These are phyloP conservation scores for Nymphalis urticae DNA, from an alignment of 2,888 invertebrate species.

Conservation along the genomic window DNA sequence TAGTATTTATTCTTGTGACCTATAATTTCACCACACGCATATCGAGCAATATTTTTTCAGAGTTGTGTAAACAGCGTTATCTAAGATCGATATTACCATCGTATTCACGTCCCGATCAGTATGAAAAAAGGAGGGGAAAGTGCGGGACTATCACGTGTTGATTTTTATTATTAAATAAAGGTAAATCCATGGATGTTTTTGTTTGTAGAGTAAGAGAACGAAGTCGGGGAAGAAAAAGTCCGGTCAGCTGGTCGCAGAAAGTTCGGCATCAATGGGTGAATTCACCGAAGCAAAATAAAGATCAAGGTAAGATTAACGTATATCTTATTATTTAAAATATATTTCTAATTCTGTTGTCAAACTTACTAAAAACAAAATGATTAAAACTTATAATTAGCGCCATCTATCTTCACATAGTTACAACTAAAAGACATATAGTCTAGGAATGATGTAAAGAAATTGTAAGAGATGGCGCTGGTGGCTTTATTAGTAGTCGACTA, in stretches of 20 bases:
- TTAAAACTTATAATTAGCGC: conserved; percentile 44
- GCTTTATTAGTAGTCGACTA: background rate
- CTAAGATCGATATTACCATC: conserved; percentile 52
- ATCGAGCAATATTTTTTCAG: conserved; percentile 52
- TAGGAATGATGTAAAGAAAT: background rate
- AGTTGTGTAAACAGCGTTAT: conserved; percentile 69
- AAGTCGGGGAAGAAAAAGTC: conserved; percentile 77
- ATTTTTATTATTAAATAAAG: background rate
- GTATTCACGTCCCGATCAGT: conserved; percentile 50
- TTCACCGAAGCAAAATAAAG: conserved; percentile 66
- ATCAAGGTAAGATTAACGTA: conserved; percentile 57
- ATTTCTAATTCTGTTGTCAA: background rate
- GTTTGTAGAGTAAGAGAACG: conserved; percentile 79
- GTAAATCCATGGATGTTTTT: conserved; percentile 47
- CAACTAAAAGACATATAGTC: background rate
- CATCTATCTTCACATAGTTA: conserved; percentile 51
- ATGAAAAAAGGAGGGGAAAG: conserved; percentile 40
- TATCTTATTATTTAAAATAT: background rate
- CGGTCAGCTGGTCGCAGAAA: conserved; percentile 84
- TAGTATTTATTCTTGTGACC: conserved; percentile 38
- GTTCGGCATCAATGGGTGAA: conserved; percentile 84
- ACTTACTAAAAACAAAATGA: background rate
- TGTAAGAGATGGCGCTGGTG: conserved; percentile 25
- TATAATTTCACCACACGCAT: conserved; percentile 39
- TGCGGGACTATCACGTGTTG: conserved; percentile 35